Evolutionary conservation across 2,797 vertebrate genomes (phyloP).

Genomic region (Erethizon dorsatum): DNA sequence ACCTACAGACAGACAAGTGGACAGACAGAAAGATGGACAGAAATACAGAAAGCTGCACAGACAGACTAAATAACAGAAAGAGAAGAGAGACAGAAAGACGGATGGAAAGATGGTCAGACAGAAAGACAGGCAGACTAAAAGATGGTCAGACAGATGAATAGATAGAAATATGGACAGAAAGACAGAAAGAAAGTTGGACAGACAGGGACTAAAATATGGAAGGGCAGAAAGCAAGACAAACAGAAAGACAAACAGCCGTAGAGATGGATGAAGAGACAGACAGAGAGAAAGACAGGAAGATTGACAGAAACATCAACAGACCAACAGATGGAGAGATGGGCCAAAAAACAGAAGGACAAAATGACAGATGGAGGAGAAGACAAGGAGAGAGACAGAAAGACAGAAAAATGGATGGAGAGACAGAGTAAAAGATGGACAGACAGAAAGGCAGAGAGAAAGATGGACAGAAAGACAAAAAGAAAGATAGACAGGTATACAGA

Average conservation of each 20-base stretch:
- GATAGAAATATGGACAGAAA: not conserved
- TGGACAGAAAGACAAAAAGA: too few species aligned
- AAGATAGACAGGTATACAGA: too few species aligned
- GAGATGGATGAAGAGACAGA: too few species aligned
- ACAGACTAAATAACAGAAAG: not conserved
- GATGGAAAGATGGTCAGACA: not conserved
- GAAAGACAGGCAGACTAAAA: not conserved
- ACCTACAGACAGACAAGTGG: not conserved
- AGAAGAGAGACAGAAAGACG: not conserved
- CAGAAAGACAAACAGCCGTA: too few species aligned
- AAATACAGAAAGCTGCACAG: not conserved
- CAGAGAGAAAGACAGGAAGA: not conserved
- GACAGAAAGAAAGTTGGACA: not conserved
- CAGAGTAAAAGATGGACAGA: not conserved
- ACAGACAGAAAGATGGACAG: not conserved
- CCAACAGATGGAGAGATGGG: too few species aligned
- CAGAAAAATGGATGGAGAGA: too few species aligned
- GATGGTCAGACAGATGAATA: not conserved
- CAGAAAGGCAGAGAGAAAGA: not conserved
- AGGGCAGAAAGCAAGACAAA: not conserved
- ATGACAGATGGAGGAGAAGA: too few species aligned
- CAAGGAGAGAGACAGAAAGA: too few species aligned
- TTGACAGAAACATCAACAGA: too few species aligned
- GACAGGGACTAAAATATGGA: not conserved
- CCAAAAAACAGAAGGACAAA: too few species aligned